Percentiles rank a stretch among this genome's conserved stretches.
phyloP scores from a whole-genome alignment of 2,113 vertebrate species.

The Caretta caretta region DNA sequence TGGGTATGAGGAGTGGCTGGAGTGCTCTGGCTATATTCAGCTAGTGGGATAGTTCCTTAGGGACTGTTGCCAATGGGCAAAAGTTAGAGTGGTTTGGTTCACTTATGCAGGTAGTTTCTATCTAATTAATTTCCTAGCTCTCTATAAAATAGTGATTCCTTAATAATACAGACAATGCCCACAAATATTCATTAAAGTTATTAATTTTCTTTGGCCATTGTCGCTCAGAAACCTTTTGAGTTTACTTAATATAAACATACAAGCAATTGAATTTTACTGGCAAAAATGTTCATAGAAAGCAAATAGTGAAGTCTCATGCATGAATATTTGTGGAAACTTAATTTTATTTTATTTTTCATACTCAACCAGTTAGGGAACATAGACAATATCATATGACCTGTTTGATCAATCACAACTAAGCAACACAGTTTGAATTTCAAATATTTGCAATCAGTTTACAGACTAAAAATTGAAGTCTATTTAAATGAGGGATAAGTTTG shows the following conservation, averaged over 20 bases:
- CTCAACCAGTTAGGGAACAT: background rate
- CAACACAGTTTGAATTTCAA: conserved; percentile 25
- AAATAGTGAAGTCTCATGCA: background rate
- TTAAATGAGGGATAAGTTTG: conserved; percentile 5
- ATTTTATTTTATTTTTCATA: background rate
- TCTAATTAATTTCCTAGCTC: background rate
- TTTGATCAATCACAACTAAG: conserved; percentile 27
- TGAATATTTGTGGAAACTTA: background rate
- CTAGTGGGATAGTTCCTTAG: background rate
- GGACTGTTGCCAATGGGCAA: background rate
- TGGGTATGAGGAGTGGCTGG: background rate
- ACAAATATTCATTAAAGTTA: background rate
- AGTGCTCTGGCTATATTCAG: background rate
- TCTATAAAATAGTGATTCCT: background rate
- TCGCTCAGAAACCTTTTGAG: background rate
- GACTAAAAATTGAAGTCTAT: conserved; percentile 10
- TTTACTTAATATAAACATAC: background rate
- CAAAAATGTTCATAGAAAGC: background rate
- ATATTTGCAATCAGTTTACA: conserved; percentile 36
- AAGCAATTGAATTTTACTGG: background rate
- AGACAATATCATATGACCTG: conserved; percentile 7
- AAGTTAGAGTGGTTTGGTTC: background rate
- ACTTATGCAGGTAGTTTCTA: background rate
- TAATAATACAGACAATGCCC: background rate
- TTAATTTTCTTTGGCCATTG: background rate